Percentiles rank a stretch among this genome's conserved stretches.
Conservation (phyloP, 2,888 invertebrate species). For the Trissolcus japonicus region DNA sequence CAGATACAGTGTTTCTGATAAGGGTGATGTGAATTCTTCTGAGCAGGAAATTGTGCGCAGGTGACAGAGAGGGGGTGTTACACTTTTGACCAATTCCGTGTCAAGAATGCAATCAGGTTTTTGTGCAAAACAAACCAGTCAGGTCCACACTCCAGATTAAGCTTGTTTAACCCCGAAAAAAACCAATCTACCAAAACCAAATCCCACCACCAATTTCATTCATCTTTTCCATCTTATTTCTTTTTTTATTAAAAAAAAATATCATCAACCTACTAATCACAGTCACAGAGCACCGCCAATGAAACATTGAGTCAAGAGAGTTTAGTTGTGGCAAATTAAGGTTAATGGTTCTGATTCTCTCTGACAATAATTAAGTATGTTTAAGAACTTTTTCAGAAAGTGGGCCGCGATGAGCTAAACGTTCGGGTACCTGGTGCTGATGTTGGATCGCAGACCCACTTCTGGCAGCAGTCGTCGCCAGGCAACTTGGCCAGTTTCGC, state of each 20-base stretch:
- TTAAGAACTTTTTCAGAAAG: slow-evolving; percentile 3
- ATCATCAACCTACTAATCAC: no score
- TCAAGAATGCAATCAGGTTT: slow-evolving; percentile 33
- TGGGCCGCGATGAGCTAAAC: slow-evolving; percentile 7
- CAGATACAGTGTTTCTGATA: no score
- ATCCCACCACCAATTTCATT: no score
- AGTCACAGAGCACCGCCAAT: no score
- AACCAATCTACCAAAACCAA: slow-evolving; percentile 51
- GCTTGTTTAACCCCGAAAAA: slow-evolving; percentile 58
- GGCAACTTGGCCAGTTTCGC: slow-evolving; percentile 82
- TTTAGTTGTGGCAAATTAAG: neutral
- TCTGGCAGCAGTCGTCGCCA: slow-evolving; percentile 90
- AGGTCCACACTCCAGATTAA: slow-evolving; percentile 64
- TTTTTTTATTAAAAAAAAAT: no score
- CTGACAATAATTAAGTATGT: slow-evolving; percentile 29
- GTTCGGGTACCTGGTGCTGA: slow-evolving; percentile 54
- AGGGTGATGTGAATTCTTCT: no score
- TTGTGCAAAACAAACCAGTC: slow-evolving; percentile 60
- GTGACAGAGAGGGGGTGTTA: neutral
- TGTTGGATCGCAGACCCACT: slow-evolving; percentile 80
- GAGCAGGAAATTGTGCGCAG: neutral
- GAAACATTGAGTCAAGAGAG: no score
- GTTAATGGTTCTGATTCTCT: neutral
- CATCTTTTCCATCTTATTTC: no score
- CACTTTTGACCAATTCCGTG: neutral